Base-by-base conservation (phyloP, 2,888 invertebrate genomes). In the Drosophila atripex region DNA sequence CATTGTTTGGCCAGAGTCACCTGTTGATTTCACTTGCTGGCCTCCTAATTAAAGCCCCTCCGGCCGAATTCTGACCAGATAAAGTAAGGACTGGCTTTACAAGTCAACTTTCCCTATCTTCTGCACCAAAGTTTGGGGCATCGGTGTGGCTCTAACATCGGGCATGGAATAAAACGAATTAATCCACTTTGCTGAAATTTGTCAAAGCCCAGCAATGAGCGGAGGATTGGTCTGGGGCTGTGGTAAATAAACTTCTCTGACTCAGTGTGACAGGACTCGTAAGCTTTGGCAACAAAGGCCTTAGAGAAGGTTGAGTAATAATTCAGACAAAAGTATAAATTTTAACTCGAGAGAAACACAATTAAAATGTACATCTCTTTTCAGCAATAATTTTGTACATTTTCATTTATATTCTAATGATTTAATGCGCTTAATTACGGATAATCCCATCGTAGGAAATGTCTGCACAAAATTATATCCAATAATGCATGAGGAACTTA, bases 151-250 rank as follows among this genome's bases (percentile, higher is more conserved):
- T 58, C 46, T 61, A 50, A 47, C 55, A 56, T 60, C 53, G 68
- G 66, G 39, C 59, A 25, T 32, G 47, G 53, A 71, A 63, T 76
- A 18, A 80, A 80, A 78, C 78, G 80, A 83, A 83, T 80, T 83
- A 80, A 80, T 80, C 80, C 76, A 83, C 78, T 74, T 66, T 60
- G 53, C 66, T 73, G 74, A 73, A 80, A 74, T 80, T 80, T 74
- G 72, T 80, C 83, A 80, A 80, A 75, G 75, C 43, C 50, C 12
- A 46, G 51, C 38, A 14, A 28, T 6, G 35, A 14, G 12, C 18
- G 1, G 14, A 12, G 58, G 23, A 21, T n/a, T 32, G 50, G 9
- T 9, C 11, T 1, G n/a, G 16, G n/a, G 45, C 25, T 38, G 23
- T 23, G 45, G 21, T 50, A 58, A 52, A 52, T 61, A 55, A 54